Conservation (phyloP, 2,113 vertebrate genomes). For the Lagopus leucura region DNA sequence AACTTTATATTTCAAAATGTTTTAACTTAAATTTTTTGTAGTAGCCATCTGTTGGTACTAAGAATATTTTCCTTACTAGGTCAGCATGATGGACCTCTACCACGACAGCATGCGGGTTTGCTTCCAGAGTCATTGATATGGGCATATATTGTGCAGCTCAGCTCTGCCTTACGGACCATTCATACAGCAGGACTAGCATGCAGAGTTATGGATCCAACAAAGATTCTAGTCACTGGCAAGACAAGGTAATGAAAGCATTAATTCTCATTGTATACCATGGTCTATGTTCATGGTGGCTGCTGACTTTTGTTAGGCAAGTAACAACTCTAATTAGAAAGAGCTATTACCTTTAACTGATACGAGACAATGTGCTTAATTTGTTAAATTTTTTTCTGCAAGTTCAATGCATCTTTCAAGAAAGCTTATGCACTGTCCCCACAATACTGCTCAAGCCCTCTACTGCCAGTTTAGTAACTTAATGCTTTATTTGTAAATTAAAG, state of each 20-base stretch:
- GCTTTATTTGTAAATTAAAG: background rate
- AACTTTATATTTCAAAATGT: background rate
- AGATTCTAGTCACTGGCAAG: slow-evolving; percentile 98
- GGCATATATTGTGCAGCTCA: slow-evolving; percentile 98
- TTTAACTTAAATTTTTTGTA: background rate
- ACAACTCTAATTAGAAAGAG: background rate
- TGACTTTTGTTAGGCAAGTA: background rate
- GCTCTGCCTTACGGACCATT: slow-evolving; percentile 94
- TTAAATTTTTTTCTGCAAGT: background rate
- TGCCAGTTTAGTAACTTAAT: background rate
- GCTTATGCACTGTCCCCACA: background rate
- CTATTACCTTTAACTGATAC: background rate
- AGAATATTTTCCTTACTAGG: slow-evolving; percentile 73
- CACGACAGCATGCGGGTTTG: slow-evolving; percentile 94
- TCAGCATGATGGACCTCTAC: slow-evolving; percentile 93
- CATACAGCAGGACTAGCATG: slow-evolving; percentile 97
- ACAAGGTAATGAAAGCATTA: slow-evolving; percentile 81
- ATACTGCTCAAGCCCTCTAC: background rate
- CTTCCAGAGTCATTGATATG: slow-evolving; percentile 98
- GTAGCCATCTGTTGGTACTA: background rate
- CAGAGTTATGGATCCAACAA: slow-evolving; percentile 98
- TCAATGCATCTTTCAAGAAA: background rate
- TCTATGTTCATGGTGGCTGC: background rate
- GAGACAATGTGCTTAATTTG: background rate
- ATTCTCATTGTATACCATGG: background rate